A percentile compares a stretch with the other conserved stretches of the same genome.
These are phyloP conservation scores for Sebastiscus albofasciatus DNA, from an alignment of 2,797 vertebrate species.

Conservation along the genomic window DNA sequence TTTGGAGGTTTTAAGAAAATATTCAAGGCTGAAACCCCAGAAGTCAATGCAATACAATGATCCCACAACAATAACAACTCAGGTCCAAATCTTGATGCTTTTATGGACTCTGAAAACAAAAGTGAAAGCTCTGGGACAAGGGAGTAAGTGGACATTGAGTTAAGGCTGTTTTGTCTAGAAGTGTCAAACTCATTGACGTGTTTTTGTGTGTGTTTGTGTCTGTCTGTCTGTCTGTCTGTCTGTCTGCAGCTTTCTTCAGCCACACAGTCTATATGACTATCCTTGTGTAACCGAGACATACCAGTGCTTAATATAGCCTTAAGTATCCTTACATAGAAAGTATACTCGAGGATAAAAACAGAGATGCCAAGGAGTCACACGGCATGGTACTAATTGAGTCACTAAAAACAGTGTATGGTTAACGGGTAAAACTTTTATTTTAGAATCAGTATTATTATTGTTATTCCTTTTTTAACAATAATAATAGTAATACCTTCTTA, in stretches of 20 bases:
- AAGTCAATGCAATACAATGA: background rate
- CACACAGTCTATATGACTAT: background rate
- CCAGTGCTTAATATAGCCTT: slow-evolving; percentile 9
- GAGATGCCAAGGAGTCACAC: background rate
- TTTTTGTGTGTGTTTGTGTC: too few relatives aligned
- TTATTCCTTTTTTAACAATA: too few relatives aligned
- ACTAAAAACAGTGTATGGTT: too few relatives aligned
- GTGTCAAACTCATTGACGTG: background rate
- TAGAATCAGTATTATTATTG: too few relatives aligned
- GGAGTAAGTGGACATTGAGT: background rate
- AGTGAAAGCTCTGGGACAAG: background rate
- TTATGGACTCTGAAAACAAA: background rate
- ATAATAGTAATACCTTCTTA: too few relatives aligned
- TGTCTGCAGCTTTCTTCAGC: background rate
- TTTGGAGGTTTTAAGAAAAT: too few relatives aligned
- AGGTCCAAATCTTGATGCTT: background rate
- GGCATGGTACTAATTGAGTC: background rate
- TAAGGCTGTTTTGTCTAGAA: background rate
- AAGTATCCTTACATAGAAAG: slow-evolving; percentile 3
- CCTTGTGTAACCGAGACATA: slow-evolving; percentile 8
- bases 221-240: background rate
- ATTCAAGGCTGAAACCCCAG: too few relatives aligned
- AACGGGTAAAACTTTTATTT: too few relatives aligned
- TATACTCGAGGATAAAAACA: background rate
- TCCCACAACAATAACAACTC: background rate